Conservation (phyloP, 2,888 invertebrate genomes). For the Cyaniris semiargus region DNA sequence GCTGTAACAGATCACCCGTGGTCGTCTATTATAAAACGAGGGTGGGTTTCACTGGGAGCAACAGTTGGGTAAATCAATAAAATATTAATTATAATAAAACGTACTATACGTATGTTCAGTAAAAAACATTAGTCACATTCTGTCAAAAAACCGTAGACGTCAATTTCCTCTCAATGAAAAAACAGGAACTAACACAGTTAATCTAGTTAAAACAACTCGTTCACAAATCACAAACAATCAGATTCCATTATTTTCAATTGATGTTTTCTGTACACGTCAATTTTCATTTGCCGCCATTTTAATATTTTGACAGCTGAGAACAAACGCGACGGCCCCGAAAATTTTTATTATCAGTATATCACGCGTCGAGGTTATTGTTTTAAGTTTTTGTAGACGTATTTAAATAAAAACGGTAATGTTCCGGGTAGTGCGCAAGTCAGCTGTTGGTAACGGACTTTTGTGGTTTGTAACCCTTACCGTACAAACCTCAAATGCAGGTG, state of each 20-base stretch:
- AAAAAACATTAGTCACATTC: neutral
- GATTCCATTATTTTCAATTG: conserved; percentile 72
- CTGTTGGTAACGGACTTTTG: conserved; percentile 31
- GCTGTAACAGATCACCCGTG: conserved; percentile 26
- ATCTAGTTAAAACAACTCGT: conserved; percentile 21
- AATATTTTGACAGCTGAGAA: conserved; percentile 62
- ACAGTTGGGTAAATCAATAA: conserved; percentile 23
- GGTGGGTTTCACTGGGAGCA: conserved; percentile 5
- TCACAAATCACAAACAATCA: conserved; percentile 56
- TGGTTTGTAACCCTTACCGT: conserved; percentile 19
- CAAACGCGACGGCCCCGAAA: conserved; percentile 51
- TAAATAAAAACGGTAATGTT: conserved; percentile 78
- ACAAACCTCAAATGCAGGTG: conserved; percentile 11
- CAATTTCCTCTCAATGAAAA: neutral
- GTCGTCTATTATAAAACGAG: conserved; percentile 16
- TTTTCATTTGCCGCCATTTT: conserved; percentile 71
- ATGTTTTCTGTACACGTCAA: conserved; percentile 76
- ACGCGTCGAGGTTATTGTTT: conserved; percentile 45
- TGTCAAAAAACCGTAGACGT: neutral
- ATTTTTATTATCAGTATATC: conserved; percentile 44
- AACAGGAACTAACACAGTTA: conserved; percentile 19
- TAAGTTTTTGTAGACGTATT: conserved; percentile 53
- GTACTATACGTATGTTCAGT: neutral
- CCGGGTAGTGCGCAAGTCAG: conserved; percentile 61
- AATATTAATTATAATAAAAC: conserved; percentile 8